A percentile compares a stretch with the other conserved stretches of the same genome.
Evolutionary conservation across 1,140 invertebrate genomes (phyloP).

Genomic region (Drosophila sucinea): DNA sequence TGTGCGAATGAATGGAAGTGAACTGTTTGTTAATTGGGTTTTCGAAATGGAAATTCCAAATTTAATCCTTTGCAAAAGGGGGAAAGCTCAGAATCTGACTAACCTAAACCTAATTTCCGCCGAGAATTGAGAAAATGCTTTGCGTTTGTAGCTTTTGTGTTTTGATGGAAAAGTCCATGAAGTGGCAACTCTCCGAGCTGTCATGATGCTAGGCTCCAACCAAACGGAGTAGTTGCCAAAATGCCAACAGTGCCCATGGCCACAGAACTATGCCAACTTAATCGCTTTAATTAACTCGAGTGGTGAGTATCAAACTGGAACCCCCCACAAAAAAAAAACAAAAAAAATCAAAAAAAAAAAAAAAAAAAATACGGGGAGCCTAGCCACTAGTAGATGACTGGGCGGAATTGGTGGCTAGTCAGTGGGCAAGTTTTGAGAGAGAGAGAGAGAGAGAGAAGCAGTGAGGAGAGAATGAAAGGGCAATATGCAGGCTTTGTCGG

Average conservation of each 20-base stretch:
- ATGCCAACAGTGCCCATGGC: constrained; percentile 13
- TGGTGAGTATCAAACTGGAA: constrained; percentile 9
- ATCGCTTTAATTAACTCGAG: constrained; percentile 27
- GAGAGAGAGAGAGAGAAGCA: background rate
- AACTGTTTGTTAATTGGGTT: too few species aligned
- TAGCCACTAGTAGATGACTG: background rate
- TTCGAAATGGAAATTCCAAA: too few species aligned
- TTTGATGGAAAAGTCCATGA: background rate
- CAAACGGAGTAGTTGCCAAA: background rate
- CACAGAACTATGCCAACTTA: constrained; percentile 20
- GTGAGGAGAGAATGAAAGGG: background rate
- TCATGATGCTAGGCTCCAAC: background rate
- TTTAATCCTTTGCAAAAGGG: too few species aligned
- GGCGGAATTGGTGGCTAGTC: background rate
- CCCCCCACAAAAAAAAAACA: background rate
- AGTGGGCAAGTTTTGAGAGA: background rate
- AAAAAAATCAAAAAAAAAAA: background rate
- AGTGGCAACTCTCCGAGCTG: background rate
- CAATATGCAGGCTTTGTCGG: constrained; percentile 30
- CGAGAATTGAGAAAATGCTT: background rate
- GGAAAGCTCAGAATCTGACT: background rate
- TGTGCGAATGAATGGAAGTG: too few species aligned
- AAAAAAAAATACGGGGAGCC: background rate
- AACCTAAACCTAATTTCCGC: background rate
- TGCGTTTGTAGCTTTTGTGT: background rate